Percentiles rank a stretch among this genome's conserved stretches.
phyloP scores from a whole-genome alignment of 2,888 invertebrate species.

The Eupithecia abbreviata region DNA sequence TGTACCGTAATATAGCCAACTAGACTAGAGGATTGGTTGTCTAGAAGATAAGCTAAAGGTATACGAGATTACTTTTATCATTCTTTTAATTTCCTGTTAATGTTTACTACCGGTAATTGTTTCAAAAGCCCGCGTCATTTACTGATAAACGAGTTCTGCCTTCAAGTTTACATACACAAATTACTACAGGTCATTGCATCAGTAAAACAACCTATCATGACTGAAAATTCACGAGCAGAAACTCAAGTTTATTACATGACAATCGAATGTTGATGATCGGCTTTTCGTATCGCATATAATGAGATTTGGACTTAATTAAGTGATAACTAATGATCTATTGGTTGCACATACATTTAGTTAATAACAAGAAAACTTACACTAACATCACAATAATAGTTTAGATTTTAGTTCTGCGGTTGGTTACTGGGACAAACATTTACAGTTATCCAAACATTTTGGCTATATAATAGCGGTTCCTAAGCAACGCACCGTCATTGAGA shows the following conservation, averaged over 20 bases:
- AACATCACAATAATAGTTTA: not conserved
- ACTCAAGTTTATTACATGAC: not conserved
- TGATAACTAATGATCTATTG: not conserved
- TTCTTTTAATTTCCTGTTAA: not conserved
- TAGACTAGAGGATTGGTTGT: not conserved
- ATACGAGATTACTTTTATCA: not conserved
- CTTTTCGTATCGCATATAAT: not conserved
- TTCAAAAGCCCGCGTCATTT: not conserved
- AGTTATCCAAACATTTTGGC: slow-evolving; percentile 34
- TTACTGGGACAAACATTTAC: slow-evolving; percentile 5
- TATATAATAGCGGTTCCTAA: slow-evolving; percentile 42
- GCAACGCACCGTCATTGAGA: slow-evolving; percentile 65
- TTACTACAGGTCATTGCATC: not conserved
- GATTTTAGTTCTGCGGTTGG: not conserved
- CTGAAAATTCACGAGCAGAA: not conserved
- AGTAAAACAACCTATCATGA: not conserved
- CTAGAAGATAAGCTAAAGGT: not conserved
- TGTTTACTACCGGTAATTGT: not conserved
- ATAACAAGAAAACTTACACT: not conserved
- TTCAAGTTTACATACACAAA: not conserved
- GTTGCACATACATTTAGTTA: not conserved
- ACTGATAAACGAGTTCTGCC: not conserved
- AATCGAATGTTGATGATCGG: not conserved
- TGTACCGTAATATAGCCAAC: not conserved
- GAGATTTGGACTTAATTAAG: not conserved